A percentile compares a stretch with the other conserved stretches of the same genome.
phyloP scores from a whole-genome alignment of 2,888 invertebrate species.

The Agonopterix arenella region DNA sequence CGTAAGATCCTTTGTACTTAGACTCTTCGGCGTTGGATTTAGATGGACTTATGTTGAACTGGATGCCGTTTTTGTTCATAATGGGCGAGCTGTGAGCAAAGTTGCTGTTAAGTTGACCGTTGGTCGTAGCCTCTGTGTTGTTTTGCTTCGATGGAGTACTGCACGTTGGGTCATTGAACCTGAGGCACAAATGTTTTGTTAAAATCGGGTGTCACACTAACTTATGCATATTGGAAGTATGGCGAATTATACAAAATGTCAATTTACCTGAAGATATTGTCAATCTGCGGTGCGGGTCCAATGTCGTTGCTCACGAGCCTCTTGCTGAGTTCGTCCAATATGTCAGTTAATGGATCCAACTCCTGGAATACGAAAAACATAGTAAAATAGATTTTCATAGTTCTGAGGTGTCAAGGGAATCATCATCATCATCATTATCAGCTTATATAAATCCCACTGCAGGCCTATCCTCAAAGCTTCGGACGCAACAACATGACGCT shows the following conservation, averaged over 20 bases:
- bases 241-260: too few species aligned
- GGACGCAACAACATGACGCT: too few species aligned
- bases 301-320: slow-evolving; percentile 72
- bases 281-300: slow-evolving; percentile 52
- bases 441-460: too few species aligned
- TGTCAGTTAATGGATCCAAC: slow-evolving; percentile 80
- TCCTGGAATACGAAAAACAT: slow-evolving; percentile 48
- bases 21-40: slow-evolving; percentile 65
- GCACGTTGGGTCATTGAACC: slow-evolving; percentile 81
- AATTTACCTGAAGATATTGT: slow-evolving; percentile 78
- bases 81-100: slow-evolving; percentile 72
- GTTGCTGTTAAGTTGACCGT: slow-evolving; percentile 48
- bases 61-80: slow-evolving; percentile 74
- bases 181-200: slow-evolving; percentile 26
- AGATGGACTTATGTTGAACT: slow-evolving; percentile 69
- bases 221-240: too few species aligned
- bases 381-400: too few species aligned
- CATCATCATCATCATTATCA: too few species aligned
- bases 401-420: too few species aligned
- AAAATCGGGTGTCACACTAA: too few species aligned
- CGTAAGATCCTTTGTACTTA: slow-evolving; percentile 57
- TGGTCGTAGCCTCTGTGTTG: slow-evolving; percentile 33
- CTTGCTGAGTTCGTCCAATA: slow-evolving; percentile 82
- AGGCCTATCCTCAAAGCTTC: too few species aligned
- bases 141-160: slow-evolving; percentile 50